Base-by-base conservation (phyloP, 1,140 invertebrate species). In the Drosophila nannoptera region DNA sequence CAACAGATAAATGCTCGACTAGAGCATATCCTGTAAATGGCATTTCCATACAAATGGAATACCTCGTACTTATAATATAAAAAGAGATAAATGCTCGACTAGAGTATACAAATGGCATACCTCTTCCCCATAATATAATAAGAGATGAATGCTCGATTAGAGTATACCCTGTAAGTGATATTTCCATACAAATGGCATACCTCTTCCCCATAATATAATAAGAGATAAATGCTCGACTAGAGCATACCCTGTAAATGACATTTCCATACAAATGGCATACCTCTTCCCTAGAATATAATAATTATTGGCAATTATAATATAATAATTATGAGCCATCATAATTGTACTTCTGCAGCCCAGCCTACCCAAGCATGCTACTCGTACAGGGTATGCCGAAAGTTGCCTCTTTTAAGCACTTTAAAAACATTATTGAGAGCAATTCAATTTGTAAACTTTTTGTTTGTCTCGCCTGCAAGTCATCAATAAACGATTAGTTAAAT, bases 401-500 rank as follows among this genome's bases (percentile, higher is more conserved):
- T 63, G 11, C 16, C 22, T 36, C 40, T 12, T 55, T 46, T 55
- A 45, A 46, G 42, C 52, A 46, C 40, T 46, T 43, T 14, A 4
- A n/a, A 43, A 31, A 32, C 42, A 38, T 46, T 55, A 9, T 68
- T 53, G 11, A 54, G 48, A 32, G 40, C 49, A 53, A 62, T 62
- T 61, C 49, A 62, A 54, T 68, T 53, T 32, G 32, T 46, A 46
- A 62, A 62, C 14, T 45, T 49, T 62, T 61, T 40, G 32, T 31
- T 62, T 43, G 61, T 9, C 40, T 48, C 12, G 22, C 40, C 32
- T 52, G 38, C 31, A 31, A 69, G 59, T 49, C 50, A 55, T 55
- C 43, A 55, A 61, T 63, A 49, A 64, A 64, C 66, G 45, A 55
- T 69, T 69, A 56, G 52, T 29, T 31, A 14, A 62, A 54, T 53